Evolutionary conservation across 1,140 invertebrate species (phyloP), one percentile per base, ranked within the genome.

Genomic region (Heterodera schachtii): DNA sequence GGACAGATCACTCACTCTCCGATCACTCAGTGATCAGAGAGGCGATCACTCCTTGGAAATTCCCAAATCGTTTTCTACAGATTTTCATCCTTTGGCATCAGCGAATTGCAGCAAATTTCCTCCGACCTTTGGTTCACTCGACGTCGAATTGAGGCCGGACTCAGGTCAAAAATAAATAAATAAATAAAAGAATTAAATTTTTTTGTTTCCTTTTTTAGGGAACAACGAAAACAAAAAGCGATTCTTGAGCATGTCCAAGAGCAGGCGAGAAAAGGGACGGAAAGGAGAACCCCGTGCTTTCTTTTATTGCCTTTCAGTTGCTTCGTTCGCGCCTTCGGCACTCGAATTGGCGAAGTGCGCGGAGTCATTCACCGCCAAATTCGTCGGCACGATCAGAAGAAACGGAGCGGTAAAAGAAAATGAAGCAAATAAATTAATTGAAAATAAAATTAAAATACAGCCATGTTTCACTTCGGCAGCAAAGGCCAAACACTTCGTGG

Each of bases 281-380:
- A n/a, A n/a, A n/a, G n/a, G n/a, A n/a, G n/a, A n/a, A 49, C 19
- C 57, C 41, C 7, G 21, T 19, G 41, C 7, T 8, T 7, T 11
- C 3, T 66, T 78, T 70, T 64, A 64, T 16, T 78, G 8, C 4
- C 21, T 71, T 60, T 71, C 19, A 71, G 69, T 31, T 71, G 19
- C 9, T 41, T 31, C 69, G 69, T 11, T 71, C 31, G 9, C 69
- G 69, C 6, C 44, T 71, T 16, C 8, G 31, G 5, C 69, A 46
- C 69, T n/a, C n/a, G n/a, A n/a, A 71, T 13, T 71, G 69, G 69
- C 69, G 69, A 41, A 31, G 21, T 71, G 47, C 73, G 11, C 76
- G 76, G 5, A 78, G 76, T 21, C 76, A 71, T 78, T 78, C 76
- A 16, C 76, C 76, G n/a, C 76, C 76, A n/a, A n/a, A 5, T 44